phyloP scores from a whole-genome alignment of 2,888 invertebrate species.

The Aphodius sticticus region DNA sequence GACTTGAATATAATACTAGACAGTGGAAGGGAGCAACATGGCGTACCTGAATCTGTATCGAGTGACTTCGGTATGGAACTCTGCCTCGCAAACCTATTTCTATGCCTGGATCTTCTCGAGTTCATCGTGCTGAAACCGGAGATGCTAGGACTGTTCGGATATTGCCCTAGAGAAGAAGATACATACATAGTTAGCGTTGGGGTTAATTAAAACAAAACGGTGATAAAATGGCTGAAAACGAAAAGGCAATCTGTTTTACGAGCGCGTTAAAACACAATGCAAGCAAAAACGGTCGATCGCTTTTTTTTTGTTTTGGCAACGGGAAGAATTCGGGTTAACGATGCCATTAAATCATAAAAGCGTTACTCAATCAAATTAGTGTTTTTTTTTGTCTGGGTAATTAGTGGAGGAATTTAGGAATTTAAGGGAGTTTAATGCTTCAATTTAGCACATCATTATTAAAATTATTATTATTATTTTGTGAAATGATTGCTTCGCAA shows the following conservation, averaged over 20 bases:
- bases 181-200: slow-evolving; percentile 11
- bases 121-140: slow-evolving; percentile 66
- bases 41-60: slow-evolving; percentile 47
- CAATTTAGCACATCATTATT: too few relatives aligned
- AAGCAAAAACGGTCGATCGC: neutral
- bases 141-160: slow-evolving; percentile 62
- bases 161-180: slow-evolving; percentile 49
- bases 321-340: neutral
- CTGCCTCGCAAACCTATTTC: slow-evolving; percentile 60
- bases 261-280: neutral
- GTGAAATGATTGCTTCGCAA: too few relatives aligned
- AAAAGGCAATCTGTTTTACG: neutral
- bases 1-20: neutral
- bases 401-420: neutral
- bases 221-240: slow-evolving; percentile 7
- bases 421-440: neutral
- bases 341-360: neutral
- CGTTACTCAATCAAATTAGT: neutral
- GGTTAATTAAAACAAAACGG: slow-evolving; percentile 6
- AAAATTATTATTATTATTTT: too few relatives aligned
- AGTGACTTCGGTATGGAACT: slow-evolving; percentile 61
- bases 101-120: slow-evolving; percentile 61
- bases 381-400: neutral
- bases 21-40: neutral
- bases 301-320: neutral